Evolutionary conservation across 2,797 vertebrate genomes (phyloP), one percentile per base, ranked within the genome.

Genomic region (Anisognathus igniventris): DNA sequence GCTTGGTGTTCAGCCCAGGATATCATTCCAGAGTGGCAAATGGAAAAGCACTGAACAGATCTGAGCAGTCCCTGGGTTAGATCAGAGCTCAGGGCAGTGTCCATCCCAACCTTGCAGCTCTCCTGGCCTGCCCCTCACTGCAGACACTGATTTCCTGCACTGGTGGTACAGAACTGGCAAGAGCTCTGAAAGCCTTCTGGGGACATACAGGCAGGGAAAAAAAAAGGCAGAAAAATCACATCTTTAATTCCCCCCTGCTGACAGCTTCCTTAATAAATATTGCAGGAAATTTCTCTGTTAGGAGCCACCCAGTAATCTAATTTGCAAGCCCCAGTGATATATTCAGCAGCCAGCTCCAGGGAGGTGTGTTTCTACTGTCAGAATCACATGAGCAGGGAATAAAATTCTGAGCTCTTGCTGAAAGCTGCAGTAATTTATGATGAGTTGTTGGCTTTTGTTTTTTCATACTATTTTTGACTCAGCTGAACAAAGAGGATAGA

Each of bases 241-340:
- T 79, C 25, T 92, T 90, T 90, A 88, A 92, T 95, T 85, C 86
- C 30, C 45, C 19, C 12, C 60, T 95, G 65, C 80, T 87, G 92
- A 87, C 83, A 92, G 74, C 77, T 95, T 94, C 71, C 74, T 85
- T 93, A 95, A 95, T 90, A 91, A 90, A 95, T 93, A 74, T 35
- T 87, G 61, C 83, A 95, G 92, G 84, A 91, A 94, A 89, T 77
- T 88, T 74, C 84, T 88, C 85, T 18, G 70, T 82, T 89, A 89
- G 90, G 86, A 94, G 83, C 48, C 83, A 78, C 83, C 60, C 39
- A 54, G 74, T 93, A 86, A 96, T 93, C 47, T 92, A 79, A 83
- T 82, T 91, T 90, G 81, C 74, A 92, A 96, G 54, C 66, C 82
- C 54, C 50, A 57, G 42, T 91, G 89, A 94, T 92, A 75, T 90